These are phyloP conservation scores for Phyllopteryx taeniolatus DNA, from an alignment of 2,113 vertebrate genomes.

Conservation along the genomic window DNA sequence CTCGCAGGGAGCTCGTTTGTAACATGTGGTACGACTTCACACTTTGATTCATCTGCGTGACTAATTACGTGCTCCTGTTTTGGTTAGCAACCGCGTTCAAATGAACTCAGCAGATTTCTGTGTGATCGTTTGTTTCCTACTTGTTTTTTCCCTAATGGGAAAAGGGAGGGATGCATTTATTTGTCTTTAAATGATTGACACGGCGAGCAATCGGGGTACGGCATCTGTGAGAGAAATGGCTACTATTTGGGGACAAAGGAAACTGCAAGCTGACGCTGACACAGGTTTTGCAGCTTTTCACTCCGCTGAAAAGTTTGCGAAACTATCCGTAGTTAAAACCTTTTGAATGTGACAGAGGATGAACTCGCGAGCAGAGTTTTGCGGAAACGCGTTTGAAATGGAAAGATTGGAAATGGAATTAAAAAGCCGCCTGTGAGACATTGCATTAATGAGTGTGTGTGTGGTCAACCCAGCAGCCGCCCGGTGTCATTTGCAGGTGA, in stretches of 20 bases:
- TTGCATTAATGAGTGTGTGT: background rate
- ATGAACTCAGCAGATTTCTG: too few relatives aligned
- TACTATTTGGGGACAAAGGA: background rate
- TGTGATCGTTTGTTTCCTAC: too few relatives aligned
- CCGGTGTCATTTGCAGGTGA: slow-evolving; percentile 1
- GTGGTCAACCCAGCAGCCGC: background rate
- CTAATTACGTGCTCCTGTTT: too few relatives aligned
- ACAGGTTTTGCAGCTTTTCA: background rate
- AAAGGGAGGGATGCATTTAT: too few relatives aligned
- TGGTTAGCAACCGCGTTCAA: too few relatives aligned
- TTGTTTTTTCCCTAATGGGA: too few relatives aligned
- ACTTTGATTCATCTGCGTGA: too few relatives aligned
- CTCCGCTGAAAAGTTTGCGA: background rate
- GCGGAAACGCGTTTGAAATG: background rate
- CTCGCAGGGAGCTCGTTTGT: too few relatives aligned
- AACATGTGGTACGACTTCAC: too few relatives aligned
- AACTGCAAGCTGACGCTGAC: background rate
- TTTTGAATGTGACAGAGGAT: background rate
- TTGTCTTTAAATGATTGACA: too few relatives aligned
- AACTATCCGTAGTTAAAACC: background rate
- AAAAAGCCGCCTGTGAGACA: background rate
- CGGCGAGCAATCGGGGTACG: background rate
- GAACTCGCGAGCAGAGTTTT: background rate
- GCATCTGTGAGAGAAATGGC: background rate
- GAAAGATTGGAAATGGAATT: slow-evolving; percentile 8